Evolutionary conservation across 2,113 vertebrate genomes (phyloP), one percentile per base, ranked within the genome.

Genomic region (Physeter macrocephalus): DNA sequence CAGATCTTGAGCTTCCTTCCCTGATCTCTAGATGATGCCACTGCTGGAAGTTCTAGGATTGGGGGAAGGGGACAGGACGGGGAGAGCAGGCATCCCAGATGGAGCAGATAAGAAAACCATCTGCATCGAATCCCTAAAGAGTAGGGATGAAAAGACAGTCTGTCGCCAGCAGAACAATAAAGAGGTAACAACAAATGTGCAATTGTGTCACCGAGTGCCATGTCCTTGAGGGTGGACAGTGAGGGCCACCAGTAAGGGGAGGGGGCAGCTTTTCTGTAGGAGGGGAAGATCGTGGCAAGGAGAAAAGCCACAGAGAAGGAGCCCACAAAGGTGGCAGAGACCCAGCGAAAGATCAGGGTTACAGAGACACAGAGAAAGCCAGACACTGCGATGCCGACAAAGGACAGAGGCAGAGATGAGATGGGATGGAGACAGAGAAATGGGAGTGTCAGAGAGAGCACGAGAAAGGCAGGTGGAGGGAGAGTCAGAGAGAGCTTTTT

Each of bases 51-150:
- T 15, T 90, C 41, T 90, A n/a, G n/a, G 71, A 36, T 17, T 69
- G 31, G 74, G 49, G 39, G 20, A 84, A 90, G 25, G 25, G 64
- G 13, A 21, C 0, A 2, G 54, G 49, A 89, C 36, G 43, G 66
- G 39, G n/a, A 81, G 71, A 81, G 18, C 72, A 83, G 74, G 62
- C 41, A 12, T 62, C 41, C 20, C 41, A 61, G 93, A 86, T 86
- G 88, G 54, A 96, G 62, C 62, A 89, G 89, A 75, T 88, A 82
- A 90, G 88, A 59, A 92, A 82, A 31, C 57, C 52, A 71, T 80
- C 54, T 87, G 43, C 27, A 78, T 43, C 2, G 1, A 90, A 61
- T 92, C 57, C 93, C 92, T 13, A 4, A 91, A 93, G 82, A 91
- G 52, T 49, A 86, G 67, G 64, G 49, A 74, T 67, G 72, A 64